A percentile compares a stretch with the other conserved stretches of the same genome.
Conservation (phyloP, 2,797 vertebrate species). For the Mormyrops attenuatus region DNA sequence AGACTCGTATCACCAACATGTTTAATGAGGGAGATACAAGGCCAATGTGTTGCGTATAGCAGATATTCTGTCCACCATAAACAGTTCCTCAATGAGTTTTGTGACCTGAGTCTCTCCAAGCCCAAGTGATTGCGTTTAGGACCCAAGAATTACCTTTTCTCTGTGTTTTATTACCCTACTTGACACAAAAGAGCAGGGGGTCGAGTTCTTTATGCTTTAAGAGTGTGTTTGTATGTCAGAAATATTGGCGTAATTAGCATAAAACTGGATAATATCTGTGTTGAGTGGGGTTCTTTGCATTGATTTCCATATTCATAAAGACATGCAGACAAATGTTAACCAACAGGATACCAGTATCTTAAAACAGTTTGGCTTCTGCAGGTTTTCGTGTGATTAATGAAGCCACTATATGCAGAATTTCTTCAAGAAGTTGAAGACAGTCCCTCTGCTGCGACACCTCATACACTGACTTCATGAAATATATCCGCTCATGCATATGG, state of each 20-base stretch:
- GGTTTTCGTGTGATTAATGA: neutral
- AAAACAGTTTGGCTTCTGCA: neutral
- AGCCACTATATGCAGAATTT: neutral
- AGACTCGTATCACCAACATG: neutral
- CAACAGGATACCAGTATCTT: neutral
- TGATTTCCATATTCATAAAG: neutral
- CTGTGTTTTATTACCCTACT: neutral
- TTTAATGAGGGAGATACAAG: neutral
- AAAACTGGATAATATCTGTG: neutral
- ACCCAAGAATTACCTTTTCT: neutral
- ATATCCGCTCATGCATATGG: neutral
- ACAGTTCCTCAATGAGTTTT: neutral
- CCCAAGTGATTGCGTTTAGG: neutral
- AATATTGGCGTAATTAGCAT: neutral
- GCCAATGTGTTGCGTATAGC: neutral
- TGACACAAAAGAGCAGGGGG: neutral
- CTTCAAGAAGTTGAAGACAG: neutral
- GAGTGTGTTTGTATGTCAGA: neutral
- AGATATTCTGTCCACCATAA: neutral
- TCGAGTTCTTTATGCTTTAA: neutral
- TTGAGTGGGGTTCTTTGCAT: neutral
- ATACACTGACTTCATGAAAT: neutral
- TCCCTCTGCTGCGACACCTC: neutral
- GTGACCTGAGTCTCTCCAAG: neutral
- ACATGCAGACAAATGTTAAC: neutral